Percentiles rank a stretch among this genome's conserved stretches.
phyloP scores from a whole-genome alignment of 1,140 invertebrate genomes.

The Papilio aristodemus region DNA sequence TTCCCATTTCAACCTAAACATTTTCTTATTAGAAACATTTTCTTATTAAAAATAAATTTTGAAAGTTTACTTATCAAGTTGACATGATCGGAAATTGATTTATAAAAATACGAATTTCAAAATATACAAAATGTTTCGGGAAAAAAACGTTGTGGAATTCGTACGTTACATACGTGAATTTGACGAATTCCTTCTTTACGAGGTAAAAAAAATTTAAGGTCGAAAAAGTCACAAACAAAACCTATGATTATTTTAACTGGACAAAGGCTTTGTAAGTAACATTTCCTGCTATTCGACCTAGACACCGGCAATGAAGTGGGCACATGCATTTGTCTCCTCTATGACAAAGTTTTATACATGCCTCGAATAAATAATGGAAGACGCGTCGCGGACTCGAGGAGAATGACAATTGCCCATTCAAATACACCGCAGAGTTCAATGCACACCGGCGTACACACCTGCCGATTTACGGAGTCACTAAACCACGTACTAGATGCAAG shows the following conservation, averaged over 20 bases:
- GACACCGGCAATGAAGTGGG: conserved; percentile 24
- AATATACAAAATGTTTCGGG: too few relatives aligned
- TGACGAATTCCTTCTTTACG: too few relatives aligned
- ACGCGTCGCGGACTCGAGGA: conserved; percentile 41
- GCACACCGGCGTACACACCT: conserved; percentile 58
- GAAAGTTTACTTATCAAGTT: too few relatives aligned
- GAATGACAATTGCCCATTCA: conserved; percentile 58
- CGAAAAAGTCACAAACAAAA: not conserved
- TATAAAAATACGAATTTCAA: too few relatives aligned
- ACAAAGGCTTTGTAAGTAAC: not conserved
- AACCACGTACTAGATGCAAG: conserved; percentile 41
- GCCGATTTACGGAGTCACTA: conserved; percentile 48
- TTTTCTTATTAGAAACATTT: too few relatives aligned
- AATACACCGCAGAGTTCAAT: conserved; percentile 69
- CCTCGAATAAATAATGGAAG: conserved; percentile 57
- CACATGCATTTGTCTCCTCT: conserved; percentile 18
- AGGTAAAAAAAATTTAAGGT: conserved; percentile 1
- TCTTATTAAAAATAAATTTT: too few relatives aligned
- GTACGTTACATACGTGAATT: too few relatives aligned
- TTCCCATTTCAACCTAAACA: too few relatives aligned
- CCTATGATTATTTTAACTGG: not conserved
- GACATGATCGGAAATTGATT: too few relatives aligned
- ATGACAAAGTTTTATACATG: conserved; percentile 36
- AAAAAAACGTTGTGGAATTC: too few relatives aligned
- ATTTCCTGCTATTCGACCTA: conserved; percentile 38